phyloP scores from a whole-genome alignment of 2,888 invertebrate species.

The Lasioglossum morio region DNA sequence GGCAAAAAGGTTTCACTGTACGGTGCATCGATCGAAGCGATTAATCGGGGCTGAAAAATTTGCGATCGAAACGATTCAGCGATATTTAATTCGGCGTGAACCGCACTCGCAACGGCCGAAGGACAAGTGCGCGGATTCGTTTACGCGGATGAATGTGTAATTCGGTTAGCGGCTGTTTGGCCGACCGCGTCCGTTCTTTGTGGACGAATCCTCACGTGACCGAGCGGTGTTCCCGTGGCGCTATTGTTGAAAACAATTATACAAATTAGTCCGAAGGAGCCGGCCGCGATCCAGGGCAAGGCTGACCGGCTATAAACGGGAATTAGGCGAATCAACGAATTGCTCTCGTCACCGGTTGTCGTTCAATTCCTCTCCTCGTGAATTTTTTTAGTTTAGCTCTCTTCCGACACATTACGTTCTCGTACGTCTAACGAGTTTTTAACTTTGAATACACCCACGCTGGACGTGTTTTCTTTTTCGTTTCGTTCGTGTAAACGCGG shows the following conservation, averaged over 20 bases:
- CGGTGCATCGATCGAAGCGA: too few species aligned
- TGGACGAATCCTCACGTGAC: background rate
- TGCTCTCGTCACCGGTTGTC: constrained; percentile 50
- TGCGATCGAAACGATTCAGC: too few species aligned
- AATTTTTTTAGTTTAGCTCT: constrained; percentile 42
- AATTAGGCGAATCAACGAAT: constrained; percentile 62
- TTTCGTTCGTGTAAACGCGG: background rate
- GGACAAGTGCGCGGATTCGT: too few species aligned
- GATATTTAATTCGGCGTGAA: too few species aligned
- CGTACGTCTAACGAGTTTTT: background rate
- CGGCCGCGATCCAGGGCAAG: constrained; percentile 55
- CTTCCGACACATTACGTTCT: constrained; percentile 5
- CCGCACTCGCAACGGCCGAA: too few species aligned
- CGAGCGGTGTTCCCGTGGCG: constrained; percentile 20
- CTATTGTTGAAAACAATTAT: constrained; percentile 58
- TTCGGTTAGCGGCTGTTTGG: too few species aligned
- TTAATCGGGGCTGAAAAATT: too few species aligned
- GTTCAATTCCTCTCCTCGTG: constrained; percentile 43
- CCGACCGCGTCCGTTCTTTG: background rate
- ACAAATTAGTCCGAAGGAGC: constrained; percentile 50
- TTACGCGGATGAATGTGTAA: too few species aligned
- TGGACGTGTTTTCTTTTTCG: background rate
- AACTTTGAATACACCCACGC: constrained; percentile 5
- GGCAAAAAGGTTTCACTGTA: too few species aligned
- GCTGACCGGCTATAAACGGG: constrained; percentile 43